Percentiles rank a stretch among this genome's conserved stretches.
phyloP scores from a whole-genome alignment of 1,140 invertebrate genomes.

The Caenorhabditis briggsae region DNA sequence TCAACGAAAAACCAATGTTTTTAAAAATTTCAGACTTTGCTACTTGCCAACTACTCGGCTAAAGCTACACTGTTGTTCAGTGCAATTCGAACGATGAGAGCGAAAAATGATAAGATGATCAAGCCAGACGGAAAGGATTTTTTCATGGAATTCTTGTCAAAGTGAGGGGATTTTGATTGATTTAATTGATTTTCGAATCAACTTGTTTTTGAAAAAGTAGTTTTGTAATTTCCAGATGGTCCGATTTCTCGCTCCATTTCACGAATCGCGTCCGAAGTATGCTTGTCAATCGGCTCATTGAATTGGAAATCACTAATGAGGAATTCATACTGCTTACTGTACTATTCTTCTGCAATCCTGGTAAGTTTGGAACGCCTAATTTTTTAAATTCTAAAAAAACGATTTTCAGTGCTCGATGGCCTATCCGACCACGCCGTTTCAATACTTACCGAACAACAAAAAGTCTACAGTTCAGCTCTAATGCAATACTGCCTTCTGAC shows the following conservation, averaged over 20 bases:
- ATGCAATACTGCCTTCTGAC: conserved; percentile 26
- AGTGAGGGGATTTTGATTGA: not conserved
- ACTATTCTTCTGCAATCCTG: conserved; percentile 19
- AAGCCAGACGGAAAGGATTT: conserved; percentile 46
- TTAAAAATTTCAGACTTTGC: not conserved
- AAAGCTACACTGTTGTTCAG: conserved; percentile 37
- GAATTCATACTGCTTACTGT: conserved; percentile 34
- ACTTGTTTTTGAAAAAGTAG: not conserved
- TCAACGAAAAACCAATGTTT: not conserved
- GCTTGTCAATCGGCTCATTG: conserved; percentile 13
- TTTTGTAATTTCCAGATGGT: not conserved
- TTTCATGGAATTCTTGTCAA: conserved; percentile 30
- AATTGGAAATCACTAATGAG: conserved; percentile 24
- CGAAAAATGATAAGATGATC: conserved; percentile 40
- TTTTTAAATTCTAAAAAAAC: not conserved
- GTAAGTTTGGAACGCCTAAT: not conserved
- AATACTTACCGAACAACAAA: not conserved
- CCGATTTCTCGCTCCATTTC: conserved; percentile 26
- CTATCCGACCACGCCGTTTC: not conserved
- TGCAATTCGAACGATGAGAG: conserved; percentile 30
- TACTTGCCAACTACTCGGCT: conserved; percentile 9
- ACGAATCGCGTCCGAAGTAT: conserved; percentile 13
- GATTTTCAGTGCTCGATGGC: not conserved
- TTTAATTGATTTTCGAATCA: not conserved
- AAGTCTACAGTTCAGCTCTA: not conserved